Evolutionary conservation across 2,888 invertebrate genomes (phyloP).

Genomic region (Zaprionus lineosus): DNA sequence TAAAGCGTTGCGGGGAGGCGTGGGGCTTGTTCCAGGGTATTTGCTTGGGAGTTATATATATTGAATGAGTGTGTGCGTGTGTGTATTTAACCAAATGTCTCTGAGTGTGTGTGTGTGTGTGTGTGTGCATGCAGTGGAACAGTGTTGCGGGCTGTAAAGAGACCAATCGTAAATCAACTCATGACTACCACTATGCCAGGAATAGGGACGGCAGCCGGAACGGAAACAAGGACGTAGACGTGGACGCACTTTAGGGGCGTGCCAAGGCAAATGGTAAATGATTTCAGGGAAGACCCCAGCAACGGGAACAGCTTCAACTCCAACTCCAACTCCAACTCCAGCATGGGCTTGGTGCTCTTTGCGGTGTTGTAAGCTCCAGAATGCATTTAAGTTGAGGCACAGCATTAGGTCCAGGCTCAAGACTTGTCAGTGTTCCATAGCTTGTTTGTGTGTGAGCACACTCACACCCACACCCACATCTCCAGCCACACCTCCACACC

Average conservation of each 20-base stretch:
- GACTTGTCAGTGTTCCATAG: background rate
- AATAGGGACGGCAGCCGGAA: no score
- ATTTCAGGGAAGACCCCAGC: background rate
- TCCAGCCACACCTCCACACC: constrained; percentile 5
- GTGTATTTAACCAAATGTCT: constrained; percentile 69
- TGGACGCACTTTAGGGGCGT: constrained; percentile 52
- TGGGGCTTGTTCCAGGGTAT: constrained; percentile 5
- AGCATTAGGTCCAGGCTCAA: constrained; percentile 24
- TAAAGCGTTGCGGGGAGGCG: constrained; percentile 25
- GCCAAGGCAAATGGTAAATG: constrained; percentile 22
- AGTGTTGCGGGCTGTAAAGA: constrained; percentile 66
- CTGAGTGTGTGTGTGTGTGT: constrained; percentile 47
- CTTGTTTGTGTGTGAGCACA: background rate
- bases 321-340: constrained; percentile 34
- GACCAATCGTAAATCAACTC: constrained; percentile 75
- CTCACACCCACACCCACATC: constrained; percentile 18
- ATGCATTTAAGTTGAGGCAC: constrained; percentile 60
- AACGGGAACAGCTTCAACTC: background rate
- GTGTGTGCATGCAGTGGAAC: constrained; percentile 61
- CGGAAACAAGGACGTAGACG: constrained; percentile 14
- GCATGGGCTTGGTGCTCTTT: constrained; percentile 53
- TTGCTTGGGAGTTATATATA: constrained; percentile 25
- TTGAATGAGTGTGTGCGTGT: constrained; percentile 34
- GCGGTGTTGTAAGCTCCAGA: constrained; percentile 47
- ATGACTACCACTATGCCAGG: constrained; percentile 45